Evolutionary conservation across 1,140 invertebrate genomes (phyloP).

Genomic region (Holcopasites calliopsidis): DNA sequence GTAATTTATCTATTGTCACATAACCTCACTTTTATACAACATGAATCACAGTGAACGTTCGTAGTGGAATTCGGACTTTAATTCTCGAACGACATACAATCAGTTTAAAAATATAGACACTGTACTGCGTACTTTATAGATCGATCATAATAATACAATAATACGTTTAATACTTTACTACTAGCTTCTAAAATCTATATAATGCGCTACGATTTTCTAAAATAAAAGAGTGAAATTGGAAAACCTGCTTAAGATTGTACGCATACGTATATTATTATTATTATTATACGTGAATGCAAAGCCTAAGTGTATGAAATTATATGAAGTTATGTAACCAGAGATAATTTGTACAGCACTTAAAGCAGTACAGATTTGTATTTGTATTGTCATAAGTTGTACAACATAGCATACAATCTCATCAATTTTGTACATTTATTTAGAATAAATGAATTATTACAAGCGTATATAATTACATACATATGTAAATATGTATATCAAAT

Average conservation of each 20-base stretch:
- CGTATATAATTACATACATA: neutral
- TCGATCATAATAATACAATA: neutral
- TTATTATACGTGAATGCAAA: too few species aligned
- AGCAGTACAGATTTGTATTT: neutral
- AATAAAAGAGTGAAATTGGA: neutral
- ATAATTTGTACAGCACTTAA: conserved; percentile 14
- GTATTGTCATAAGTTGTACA: neutral
- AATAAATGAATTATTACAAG: neutral
- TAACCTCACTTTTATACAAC: conserved; percentile 61
- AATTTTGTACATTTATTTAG: neutral
- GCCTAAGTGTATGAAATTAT: too few species aligned
- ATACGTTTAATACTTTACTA: too few species aligned
- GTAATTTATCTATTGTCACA: conserved; percentile 46
- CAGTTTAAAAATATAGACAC: neutral
- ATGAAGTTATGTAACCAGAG: conserved; percentile 15
- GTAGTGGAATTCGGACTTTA: too few species aligned
- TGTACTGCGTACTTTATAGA: neutral
- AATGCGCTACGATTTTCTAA: neutral
- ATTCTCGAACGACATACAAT: neutral
- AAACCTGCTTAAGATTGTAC: too few species aligned
- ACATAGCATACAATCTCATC: neutral
- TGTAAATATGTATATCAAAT: neutral
- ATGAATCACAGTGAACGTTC: conserved; percentile 36
- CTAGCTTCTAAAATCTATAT: too few species aligned
- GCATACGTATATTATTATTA: too few species aligned